Evolutionary conservation across 2,113 vertebrate species (phyloP).

Genomic region (Vidua chalybeata): DNA sequence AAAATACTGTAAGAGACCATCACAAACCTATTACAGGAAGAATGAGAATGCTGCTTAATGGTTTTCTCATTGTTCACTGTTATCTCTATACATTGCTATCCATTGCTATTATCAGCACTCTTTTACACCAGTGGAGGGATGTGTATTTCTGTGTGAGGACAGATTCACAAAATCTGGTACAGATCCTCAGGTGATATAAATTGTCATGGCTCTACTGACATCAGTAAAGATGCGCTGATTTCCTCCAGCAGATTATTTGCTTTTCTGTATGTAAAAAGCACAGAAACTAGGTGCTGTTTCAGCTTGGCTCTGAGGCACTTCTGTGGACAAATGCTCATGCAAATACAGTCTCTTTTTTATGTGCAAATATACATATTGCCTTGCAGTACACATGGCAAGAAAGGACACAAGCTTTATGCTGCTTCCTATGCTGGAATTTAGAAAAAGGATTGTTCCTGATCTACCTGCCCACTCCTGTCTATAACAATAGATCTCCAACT

Average conservation of each 20-base stretch:
- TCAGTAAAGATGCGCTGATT: slow-evolving; percentile 4
- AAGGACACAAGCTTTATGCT: background rate
- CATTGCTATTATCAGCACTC: background rate
- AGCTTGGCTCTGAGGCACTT: background rate
- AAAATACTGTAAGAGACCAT: background rate
- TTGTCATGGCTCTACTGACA: background rate
- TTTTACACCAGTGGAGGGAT: background rate
- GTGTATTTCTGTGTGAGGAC: background rate
- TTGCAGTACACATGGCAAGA: background rate
- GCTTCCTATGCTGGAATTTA: background rate
- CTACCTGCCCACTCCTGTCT: background rate
- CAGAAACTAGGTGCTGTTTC: background rate
- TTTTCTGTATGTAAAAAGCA: background rate
- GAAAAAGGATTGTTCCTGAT: background rate
- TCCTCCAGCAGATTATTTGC: slow-evolving; percentile 14
- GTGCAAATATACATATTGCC: background rate
- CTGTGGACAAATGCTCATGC: background rate
- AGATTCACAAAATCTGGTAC: background rate
- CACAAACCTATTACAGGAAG: background rate
- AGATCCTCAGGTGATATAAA: slow-evolving; percentile 42
- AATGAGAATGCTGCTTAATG: background rate
- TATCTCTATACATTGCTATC: background rate
- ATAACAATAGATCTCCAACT: background rate
- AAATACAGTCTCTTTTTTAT: background rate
- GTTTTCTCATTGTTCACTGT: background rate